Evolutionary conservation across 2,113 vertebrate genomes (phyloP).

Genomic region (Eubucco bourcierii): DNA sequence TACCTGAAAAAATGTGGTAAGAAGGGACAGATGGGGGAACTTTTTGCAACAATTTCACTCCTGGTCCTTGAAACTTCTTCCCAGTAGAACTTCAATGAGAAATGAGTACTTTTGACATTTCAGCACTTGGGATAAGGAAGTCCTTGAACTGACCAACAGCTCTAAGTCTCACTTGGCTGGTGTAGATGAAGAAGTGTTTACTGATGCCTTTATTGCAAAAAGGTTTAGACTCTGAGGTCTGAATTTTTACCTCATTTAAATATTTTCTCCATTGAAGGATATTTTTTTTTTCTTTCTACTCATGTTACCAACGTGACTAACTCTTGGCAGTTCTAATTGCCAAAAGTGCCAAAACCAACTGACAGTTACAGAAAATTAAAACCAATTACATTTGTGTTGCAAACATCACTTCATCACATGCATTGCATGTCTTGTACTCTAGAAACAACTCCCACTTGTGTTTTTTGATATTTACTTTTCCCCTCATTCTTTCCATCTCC

Average conservation of each 20-base stretch:
- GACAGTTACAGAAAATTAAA: background rate
- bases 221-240: background rate
- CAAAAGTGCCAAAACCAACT: background rate
- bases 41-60: background rate
- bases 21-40: background rate
- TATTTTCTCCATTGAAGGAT: background rate
- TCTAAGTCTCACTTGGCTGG: background rate
- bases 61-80: background rate
- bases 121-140: background rate
- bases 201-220: background rate
- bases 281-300: background rate
- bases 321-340: background rate
- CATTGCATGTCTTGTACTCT: background rate
- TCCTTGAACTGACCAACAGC: background rate
- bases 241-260: background rate
- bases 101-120: background rate
- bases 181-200: background rate
- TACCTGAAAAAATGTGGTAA: background rate
- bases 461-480: background rate
- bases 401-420: fast-evolving
- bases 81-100: background rate
- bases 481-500: background rate
- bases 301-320: background rate
- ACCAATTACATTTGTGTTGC: background rate
- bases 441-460: background rate